Evolutionary conservation across 2,113 vertebrate genomes (phyloP), one percentile per base, ranked within the genome.

Genomic region (Echinops telfairi): DNA sequence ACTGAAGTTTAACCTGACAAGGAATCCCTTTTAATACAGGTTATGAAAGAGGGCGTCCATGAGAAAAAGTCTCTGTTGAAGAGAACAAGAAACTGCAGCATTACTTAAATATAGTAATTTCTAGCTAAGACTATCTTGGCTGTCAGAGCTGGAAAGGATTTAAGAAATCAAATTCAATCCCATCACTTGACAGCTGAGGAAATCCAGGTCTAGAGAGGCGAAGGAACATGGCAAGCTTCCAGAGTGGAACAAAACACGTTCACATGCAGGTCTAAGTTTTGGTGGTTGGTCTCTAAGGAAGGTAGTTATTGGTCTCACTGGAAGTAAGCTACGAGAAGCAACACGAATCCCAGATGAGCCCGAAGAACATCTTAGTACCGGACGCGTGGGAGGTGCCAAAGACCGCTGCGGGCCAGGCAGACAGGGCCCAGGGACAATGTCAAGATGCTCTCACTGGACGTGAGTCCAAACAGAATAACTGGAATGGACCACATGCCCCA

Each of bases 121-220:
- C 58, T 68, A 81, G 79, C 62, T 79, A 88, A 86, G 88, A 92
- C 60, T 90, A 70, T 83, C 85, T 91, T 86, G 58, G 77, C 47
- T 87, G 66, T 93, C 60, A 84, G 57, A 83, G 25, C 27, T 94
- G 62, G 60, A 89, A 83, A 86, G 20, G 23, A 81, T 64, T 71
- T 80, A 81, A 83, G 14, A 40, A 6, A 40, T 43, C 38, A 92
- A 88, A 53, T 86, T 82, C 57, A 89, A 64, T 36, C 12, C 57
- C 82, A 47, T 40, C 53, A 62, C 20, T 9, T 86, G 47, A 79
- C 2, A 83, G 64, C 68, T 64, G 25, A 92, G 43, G 60, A 58
- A 89, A 80, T 9, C 36, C 12, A 86, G 16, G 64, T 57, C 36
- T 19, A 27, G 60, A 91, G 43, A 94, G 15, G 66, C 79, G 53